Percentiles rank a stretch among this genome's conserved stretches.
Conservation (phyloP, 35 echinoderm and acorn worm genomes). For the Acanthaster planci region DNA sequence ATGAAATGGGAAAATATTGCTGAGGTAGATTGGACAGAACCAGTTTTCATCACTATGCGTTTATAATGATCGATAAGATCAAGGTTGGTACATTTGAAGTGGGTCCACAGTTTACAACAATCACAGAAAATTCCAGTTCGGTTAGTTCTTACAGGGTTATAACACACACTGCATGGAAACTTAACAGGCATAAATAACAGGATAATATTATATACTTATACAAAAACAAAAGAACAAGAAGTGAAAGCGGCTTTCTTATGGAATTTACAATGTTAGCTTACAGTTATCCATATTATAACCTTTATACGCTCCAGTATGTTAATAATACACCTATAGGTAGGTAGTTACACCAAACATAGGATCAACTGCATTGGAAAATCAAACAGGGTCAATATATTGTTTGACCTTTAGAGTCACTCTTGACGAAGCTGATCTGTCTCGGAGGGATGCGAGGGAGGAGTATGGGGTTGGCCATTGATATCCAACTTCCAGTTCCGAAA, state of each 20-base stretch:
- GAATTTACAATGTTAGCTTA: neutral
- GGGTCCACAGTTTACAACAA: constrained; percentile 2
- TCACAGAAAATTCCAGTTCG: neutral
- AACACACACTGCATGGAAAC: neutral
- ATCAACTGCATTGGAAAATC: neutral
- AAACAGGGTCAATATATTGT: neutral
- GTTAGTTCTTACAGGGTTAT: neutral
- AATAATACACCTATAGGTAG: neutral
- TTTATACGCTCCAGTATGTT: neutral
- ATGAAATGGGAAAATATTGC: neutral
- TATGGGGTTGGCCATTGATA: neutral
- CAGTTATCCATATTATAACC: neutral
- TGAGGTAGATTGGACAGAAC: neutral
- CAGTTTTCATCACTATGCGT: neutral
- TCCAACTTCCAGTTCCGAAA: neutral
- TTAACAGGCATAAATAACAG: constrained; percentile 7
- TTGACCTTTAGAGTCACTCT: neutral
- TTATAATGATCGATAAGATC: neutral
- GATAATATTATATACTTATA: no score
- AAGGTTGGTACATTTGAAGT: neutral
- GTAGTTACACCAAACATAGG: neutral
- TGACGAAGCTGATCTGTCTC: neutral
- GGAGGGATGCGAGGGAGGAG: neutral
- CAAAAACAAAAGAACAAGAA: neutral
- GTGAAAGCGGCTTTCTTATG: no score